Evolutionary conservation across 2,113 vertebrate species (phyloP), one percentile per base, ranked within the genome.

Genomic region (Gallinago undulata): DNA sequence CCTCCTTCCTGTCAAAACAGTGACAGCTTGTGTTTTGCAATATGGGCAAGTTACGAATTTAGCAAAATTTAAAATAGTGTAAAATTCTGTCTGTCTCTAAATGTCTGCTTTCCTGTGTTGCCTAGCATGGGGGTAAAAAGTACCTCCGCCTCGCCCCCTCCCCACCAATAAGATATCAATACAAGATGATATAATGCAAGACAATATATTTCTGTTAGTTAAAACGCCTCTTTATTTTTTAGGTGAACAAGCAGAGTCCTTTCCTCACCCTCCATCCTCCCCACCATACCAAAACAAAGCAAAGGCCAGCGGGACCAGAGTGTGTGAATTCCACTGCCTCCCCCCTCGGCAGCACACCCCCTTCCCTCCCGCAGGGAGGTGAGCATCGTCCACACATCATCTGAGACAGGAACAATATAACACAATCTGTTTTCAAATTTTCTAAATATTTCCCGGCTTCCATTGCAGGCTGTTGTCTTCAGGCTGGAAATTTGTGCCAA

Each of bases 401-500:
- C 81, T 53, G 74, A 96, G 76, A 93, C 84, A 95, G 88, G 59
- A 93, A 94, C 84, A 94, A 87, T 85, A 64, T 39, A 97, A 82
- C 60, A 90, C 77, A 94, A 90, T 95, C 59, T 95, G 73, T 89
- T 97, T 75, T 76, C 91, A 93, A 80, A 85, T 96, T 97, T 97
- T 97, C 94, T 75, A 97, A 98, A 97, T 98, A 97, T 95, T 97
- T 98, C 85, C 90, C 80, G 70, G 69, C 73, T 93, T 96, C 62
- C 92, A 89, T 92, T 91, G 82, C 90, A 86, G 55, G 48, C 95
- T 95, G 94, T 92, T 97, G 92, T 95, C 87, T 97, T 91, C 12
- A 5, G 16, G 4, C 72, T 75, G 30, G 73, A 88, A 95, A 60
- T 48, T 43, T 0, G 6, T 93, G 97, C 97, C 97, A 97, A 96